These are phyloP conservation scores for Atta colombica DNA, from an alignment of 1,140 invertebrate genomes.

Conservation along the genomic window DNA sequence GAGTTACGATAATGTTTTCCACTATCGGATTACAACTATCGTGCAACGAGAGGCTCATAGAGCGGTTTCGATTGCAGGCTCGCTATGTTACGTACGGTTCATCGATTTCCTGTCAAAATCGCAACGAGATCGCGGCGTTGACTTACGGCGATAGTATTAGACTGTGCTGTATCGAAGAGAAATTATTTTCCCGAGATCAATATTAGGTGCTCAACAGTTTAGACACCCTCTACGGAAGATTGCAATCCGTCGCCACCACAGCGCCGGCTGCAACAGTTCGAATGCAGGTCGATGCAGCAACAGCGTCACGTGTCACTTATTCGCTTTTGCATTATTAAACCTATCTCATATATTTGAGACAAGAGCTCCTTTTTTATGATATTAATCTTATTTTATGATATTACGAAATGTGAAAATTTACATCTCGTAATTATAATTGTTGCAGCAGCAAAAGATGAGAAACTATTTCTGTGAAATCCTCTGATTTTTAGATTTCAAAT, in stretches of 20 bases:
- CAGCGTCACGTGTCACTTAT: slow-evolving; percentile 37
- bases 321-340: slow-evolving; percentile 28
- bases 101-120: slow-evolving; percentile 69
- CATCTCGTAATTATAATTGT: too few species aligned
- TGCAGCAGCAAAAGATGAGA: neutral
- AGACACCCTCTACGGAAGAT: neutral
- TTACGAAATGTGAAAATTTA: neutral
- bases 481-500: neutral
- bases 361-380: neutral
- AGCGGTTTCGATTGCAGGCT: slow-evolving; percentile 49
- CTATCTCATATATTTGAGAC: neutral
- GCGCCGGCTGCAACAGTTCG: neutral
- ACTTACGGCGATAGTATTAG: slow-evolving; percentile 48
- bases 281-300: slow-evolving; percentile 18
- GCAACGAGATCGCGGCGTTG: slow-evolving; percentile 28
- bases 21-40: slow-evolving; percentile 52
- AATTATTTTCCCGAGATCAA: slow-evolving; percentile 56
- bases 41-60: slow-evolving; percentile 22
- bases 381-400: too few species aligned
- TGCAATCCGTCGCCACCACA: neutral
- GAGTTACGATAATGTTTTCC: slow-evolving; percentile 62
- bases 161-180: slow-evolving; percentile 18
- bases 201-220: slow-evolving; percentile 46
- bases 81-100: slow-evolving; percentile 37
- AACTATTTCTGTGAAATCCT: neutral